phyloP scores from a whole-genome alignment of 2,797 vertebrate genomes.

The Myotis daubentonii region DNA sequence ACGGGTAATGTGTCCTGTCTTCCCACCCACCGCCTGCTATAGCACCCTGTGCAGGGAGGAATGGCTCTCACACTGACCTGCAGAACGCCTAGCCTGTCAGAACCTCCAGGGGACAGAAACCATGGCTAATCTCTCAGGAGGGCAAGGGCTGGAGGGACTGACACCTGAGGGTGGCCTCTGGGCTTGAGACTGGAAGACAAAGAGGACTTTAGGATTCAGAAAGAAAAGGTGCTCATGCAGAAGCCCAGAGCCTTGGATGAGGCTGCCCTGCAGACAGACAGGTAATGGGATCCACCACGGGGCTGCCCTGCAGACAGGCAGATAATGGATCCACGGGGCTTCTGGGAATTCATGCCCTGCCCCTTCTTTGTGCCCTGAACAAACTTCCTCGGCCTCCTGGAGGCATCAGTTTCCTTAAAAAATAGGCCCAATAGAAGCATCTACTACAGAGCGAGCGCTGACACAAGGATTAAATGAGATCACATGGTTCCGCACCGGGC shows the following conservation, averaged over 20 bases:
- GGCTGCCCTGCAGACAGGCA: neutral
- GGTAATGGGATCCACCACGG: neutral
- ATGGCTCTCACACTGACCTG: neutral
- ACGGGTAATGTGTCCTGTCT: neutral
- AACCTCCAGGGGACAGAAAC: neutral
- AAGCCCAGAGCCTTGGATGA: neutral
- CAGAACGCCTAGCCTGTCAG: neutral
- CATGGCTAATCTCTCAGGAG: neutral
- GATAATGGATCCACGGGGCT: neutral
- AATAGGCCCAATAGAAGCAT: neutral
- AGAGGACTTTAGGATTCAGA: neutral
- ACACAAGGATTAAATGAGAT: neutral
- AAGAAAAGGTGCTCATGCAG: fast-evolving
- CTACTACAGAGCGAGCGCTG: neutral
- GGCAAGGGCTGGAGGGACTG: neutral
- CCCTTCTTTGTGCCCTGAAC: neutral
- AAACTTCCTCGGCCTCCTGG: neutral
- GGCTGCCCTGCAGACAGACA: neutral
- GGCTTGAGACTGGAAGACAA: neutral
- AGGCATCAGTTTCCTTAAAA: neutral
- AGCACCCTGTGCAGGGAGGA: neutral
- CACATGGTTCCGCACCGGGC: neutral
- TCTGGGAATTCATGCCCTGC: neutral
- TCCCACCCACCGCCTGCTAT: neutral
- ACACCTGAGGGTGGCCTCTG: too few species aligned